Percentiles rank a stretch among this genome's conserved stretches.
Conservation (phyloP, 1,140 invertebrate genomes). For the Hyles euphorbiae region DNA sequence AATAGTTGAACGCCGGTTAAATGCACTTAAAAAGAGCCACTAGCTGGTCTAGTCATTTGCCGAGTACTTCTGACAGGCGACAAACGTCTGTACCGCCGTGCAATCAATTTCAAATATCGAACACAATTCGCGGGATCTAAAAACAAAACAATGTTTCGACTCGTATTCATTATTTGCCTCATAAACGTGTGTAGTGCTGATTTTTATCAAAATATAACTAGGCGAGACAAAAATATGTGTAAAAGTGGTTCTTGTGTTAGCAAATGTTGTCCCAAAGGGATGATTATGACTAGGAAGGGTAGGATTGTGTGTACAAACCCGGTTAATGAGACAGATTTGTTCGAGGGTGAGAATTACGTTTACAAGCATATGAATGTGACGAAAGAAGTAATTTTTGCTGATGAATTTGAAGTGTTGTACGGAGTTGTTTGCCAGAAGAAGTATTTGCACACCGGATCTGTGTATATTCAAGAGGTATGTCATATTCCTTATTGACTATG, state of each 20-base stretch:
- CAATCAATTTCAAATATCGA: no score
- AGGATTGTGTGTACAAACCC: constrained; percentile 7
- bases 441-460: constrained; percentile 5
- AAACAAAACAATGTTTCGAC: no score
- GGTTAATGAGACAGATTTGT: background rate
- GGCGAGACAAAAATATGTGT: constrained; percentile 17
- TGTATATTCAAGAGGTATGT: no score
- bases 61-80: no score
- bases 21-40: no score
- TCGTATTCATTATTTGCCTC: no score
- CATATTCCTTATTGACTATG: no score
- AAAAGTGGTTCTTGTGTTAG: constrained; percentile 24
- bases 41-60: no score
- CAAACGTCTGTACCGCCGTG: no score
- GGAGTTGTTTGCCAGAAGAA: constrained; percentile 24
- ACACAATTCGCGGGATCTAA: no score
- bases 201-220: background rate
- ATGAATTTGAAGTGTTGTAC: constrained; percentile 18
- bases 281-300: constrained; percentile 7
- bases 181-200: no score
- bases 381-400: constrained; percentile 10
- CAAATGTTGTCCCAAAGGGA: constrained; percentile 35
- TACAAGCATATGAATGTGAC: constrained; percentile 6
- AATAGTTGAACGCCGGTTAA: no score
- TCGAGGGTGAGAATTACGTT: constrained; percentile 12